Conservation (phyloP, 2,113 vertebrate genomes). For the Lepus timidus region DNA sequence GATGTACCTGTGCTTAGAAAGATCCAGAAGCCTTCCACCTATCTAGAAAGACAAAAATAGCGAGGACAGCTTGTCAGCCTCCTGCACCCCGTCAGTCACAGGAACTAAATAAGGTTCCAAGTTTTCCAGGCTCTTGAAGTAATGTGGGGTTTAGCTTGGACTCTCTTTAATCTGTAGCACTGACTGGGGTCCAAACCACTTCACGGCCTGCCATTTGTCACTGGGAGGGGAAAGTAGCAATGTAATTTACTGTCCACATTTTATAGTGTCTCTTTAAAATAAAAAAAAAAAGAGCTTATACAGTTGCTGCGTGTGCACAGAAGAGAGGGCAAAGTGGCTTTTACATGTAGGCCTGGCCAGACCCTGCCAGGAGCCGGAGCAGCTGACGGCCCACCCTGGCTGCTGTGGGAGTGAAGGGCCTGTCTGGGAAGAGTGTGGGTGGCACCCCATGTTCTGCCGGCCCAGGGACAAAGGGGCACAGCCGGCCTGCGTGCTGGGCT, state of each 20-base stretch:
- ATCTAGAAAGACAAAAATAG: constrained; percentile 71
- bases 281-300: constrained; percentile 64
- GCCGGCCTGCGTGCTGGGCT: neutral
- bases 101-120: constrained; percentile 75
- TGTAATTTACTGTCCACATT: constrained; percentile 81
- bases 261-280: constrained; percentile 77
- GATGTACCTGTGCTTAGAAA: constrained; percentile 52
- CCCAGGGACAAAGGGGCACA: neutral
- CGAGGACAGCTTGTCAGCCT: constrained; percentile 19
- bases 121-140: constrained; percentile 74
- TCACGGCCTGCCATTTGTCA: constrained; percentile 74
- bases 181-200: constrained; percentile 77
- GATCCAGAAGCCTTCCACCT: constrained; percentile 50
- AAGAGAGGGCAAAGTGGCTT: constrained; percentile 50
- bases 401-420: neutral
- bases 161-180: constrained; percentile 79
- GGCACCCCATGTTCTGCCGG: neutral
- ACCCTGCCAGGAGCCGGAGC: neutral
- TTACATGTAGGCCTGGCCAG: constrained; percentile 53
- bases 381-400: neutral
- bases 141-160: constrained; percentile 73
- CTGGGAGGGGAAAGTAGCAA: constrained; percentile 59
- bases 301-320: constrained; percentile 67
- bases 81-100: constrained; percentile 40
- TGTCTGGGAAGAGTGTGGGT: neutral